Conservation (phyloP, 2,113 vertebrate genomes). For the Haemorhous mexicanus region DNA sequence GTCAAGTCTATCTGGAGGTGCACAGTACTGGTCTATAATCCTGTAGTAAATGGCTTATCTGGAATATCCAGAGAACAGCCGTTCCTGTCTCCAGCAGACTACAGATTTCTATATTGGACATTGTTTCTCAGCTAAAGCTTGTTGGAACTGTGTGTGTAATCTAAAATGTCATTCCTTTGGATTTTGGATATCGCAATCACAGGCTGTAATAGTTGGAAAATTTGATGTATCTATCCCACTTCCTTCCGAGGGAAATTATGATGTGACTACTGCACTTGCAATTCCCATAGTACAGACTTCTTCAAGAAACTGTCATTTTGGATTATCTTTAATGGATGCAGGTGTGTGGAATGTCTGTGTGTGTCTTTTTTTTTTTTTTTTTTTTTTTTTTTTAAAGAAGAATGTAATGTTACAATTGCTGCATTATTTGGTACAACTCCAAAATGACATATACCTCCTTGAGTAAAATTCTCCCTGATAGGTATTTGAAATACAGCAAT, state of each 20-base stretch:
- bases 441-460: not conserved
- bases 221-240: not conserved
- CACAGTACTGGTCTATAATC: not conserved
- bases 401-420: not conserved
- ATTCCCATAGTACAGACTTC: not conserved
- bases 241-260: conserved; percentile 23
- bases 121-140: not conserved
- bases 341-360: not conserved
- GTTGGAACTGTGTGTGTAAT: not conserved
- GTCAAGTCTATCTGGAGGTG: not conserved
- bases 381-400: not conserved
- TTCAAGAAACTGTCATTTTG: conserved; percentile 40
- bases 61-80: not conserved
- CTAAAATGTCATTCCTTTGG: not conserved
- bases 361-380: not conserved
- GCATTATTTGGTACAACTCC: not conserved
- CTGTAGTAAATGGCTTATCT: not conserved
- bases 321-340: conserved; percentile 10
- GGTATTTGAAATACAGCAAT: not conserved
- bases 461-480: not conserved
- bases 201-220: not conserved
- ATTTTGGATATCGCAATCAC: not conserved
- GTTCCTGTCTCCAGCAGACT: not conserved
- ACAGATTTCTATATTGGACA: not conserved
- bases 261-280: not conserved